Evolutionary conservation across 2,888 invertebrate genomes (phyloP), one percentile per base, ranked within the genome.

Genomic region (Eilema caniola): DNA sequence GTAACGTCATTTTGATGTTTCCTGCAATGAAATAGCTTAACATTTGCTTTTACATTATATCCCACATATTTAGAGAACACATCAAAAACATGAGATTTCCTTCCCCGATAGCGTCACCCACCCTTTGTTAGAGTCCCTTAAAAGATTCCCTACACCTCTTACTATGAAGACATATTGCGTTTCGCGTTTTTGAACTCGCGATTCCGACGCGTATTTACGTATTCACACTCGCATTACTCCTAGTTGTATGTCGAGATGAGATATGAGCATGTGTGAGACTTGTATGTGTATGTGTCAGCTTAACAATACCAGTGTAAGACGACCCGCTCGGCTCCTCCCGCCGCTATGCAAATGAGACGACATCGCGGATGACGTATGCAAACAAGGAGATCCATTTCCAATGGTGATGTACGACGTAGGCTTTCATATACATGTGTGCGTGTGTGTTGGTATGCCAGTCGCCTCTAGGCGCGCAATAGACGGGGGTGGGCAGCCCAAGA

Each of bases 381-480:
- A 90, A 91, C 86, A 85, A 88, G 86, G 88, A 89, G 95, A 83
- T 92, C 94, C 85, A 76, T 83, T 84, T 83, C 81, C 82, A 83
- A 83, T 93, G 93, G 95, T 91, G 89, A 92, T 88, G 85, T 91
- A 92, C 88, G 91, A 88, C 89, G 90, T 93, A 93, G 93, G 92
- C 93, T 91, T 83, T 87, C 80, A 73, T 70, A 81, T 76, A 85
- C 80, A 83, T 90, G 93, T 94, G 94, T 93, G 94, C 86, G 93
- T 88, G 91, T 91, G 88, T 92, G 94, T 95, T 93, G 94, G 94
- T 93, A 95, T 94, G 94, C 93, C 88, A 92, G 92, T 93, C 94
- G 94, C 93, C 93, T 94, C 94, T 93, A 94, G 95, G 95, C 94
- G 94, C 94, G 94, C 93, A 92, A 93, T 93, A 93, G 94, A 92